These are phyloP conservation scores for Tholera decimalis DNA, from an alignment of 2,888 invertebrate species.

Conservation along the genomic window DNA sequence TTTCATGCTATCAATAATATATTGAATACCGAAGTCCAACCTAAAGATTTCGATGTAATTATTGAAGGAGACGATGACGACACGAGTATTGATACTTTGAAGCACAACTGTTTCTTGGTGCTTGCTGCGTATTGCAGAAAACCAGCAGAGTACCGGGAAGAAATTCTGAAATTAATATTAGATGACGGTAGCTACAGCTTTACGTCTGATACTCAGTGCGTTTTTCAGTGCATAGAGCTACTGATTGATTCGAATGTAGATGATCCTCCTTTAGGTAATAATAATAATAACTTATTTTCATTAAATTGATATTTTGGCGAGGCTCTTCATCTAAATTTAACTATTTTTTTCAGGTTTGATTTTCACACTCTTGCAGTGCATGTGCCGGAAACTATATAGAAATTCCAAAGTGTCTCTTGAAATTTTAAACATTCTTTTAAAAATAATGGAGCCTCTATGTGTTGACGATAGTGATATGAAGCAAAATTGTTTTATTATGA, in stretches of 20 bases:
- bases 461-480: conserved; percentile 73
- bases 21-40: conserved; percentile 71
- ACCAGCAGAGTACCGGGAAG: conserved; percentile 75
- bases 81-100: conserved; percentile 74
- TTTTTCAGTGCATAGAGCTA: conserved; percentile 78
- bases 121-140: conserved; percentile 83
- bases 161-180: conserved; percentile 81
- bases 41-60: conserved; percentile 73
- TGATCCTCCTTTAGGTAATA: conserved; percentile 79
- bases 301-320: not conserved
- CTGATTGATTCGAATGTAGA: conserved; percentile 73
- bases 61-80: conserved; percentile 80
- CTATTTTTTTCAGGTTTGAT: conserved; percentile 76
- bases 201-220: conserved; percentile 75
- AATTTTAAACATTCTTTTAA: conserved; percentile 77
- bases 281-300: conserved; percentile 24
- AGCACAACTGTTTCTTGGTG: conserved; percentile 78
- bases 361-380: conserved; percentile 81
- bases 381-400: conserved; percentile 84
- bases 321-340: not conserved
- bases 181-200: conserved; percentile 81
- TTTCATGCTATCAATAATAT: conserved; percentile 80
- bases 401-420: conserved; percentile 78
- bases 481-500: conserved; percentile 86
- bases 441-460: conserved; percentile 81